Percentiles rank a stretch among this genome's conserved stretches.
Evolutionary conservation across 1,140 invertebrate genomes (phyloP).

Genomic region (Vanessa atalanta): DNA sequence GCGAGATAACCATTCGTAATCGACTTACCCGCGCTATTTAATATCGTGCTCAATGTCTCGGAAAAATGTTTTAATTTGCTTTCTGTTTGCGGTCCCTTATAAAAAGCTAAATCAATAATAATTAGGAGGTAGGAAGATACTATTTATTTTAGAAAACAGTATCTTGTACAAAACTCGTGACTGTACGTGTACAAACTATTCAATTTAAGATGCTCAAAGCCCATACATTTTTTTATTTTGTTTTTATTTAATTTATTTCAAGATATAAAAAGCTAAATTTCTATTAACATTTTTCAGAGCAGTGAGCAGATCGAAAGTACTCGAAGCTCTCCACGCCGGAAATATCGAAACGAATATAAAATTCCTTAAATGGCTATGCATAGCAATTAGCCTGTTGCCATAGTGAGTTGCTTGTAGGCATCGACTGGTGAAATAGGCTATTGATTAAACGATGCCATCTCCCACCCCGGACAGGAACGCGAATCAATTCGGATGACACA

Average conservation of each 20-base stretch:
- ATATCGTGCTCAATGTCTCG: conserved; percentile 61
- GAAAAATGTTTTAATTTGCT: conserved; percentile 65
- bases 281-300: conserved; percentile 2
- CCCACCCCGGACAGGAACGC: conserved; percentile 16
- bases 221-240: too few relatives aligned
- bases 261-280: background rate
- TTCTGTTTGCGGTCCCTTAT: conserved; percentile 20
- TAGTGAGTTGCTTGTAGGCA: conserved; percentile 22
- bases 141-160: background rate
- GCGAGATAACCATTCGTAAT: conserved; percentile 60
- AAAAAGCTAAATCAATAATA: background rate
- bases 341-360: conserved; percentile 16
- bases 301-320: conserved; percentile 15
- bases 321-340: conserved; percentile 6
- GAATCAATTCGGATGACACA: conserved; percentile 44
- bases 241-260: background rate
- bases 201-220: too few relatives aligned
- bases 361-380: conserved; percentile 30
- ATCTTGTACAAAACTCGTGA: too few relatives aligned
- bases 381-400: conserved; percentile 27
- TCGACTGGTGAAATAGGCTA: conserved; percentile 18
- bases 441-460: conserved; percentile 29
- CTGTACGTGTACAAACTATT: too few relatives aligned
- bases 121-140: background rate
- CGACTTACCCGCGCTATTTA: conserved; percentile 66